Evolutionary conservation across 1,140 invertebrate genomes (phyloP).

Genomic region (Phymorhynchus buccinoides): DNA sequence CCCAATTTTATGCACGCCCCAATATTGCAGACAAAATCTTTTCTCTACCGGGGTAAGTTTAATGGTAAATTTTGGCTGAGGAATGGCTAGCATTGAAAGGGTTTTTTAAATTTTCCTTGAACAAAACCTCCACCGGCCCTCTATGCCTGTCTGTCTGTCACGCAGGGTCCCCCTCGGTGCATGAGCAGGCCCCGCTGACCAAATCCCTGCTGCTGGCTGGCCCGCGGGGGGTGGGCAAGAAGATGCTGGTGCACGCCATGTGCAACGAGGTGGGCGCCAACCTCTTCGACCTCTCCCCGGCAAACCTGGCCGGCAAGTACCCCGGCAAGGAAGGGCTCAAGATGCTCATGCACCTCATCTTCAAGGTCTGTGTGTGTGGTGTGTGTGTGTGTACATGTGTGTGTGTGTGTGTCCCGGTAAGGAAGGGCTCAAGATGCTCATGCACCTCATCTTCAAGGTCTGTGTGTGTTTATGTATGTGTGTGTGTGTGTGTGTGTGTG

Average conservation of each 20-base stretch:
- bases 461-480: not conserved
- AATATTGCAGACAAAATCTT: too few species aligned
- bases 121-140: too few species aligned
- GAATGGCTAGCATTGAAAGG: too few species aligned
- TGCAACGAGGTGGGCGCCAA: conserved; percentile 91
- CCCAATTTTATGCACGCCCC: too few species aligned
- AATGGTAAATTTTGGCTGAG: too few species aligned
- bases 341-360: conserved; percentile 89
- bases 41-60: too few species aligned
- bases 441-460: conserved; percentile 83
- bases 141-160: not conserved
- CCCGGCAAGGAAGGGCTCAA: conserved; percentile 94
- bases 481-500: too few species aligned
- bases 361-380: conserved; percentile 74
- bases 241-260: conserved; percentile 88
- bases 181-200: conserved; percentile 85
- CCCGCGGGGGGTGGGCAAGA: conserved; percentile 88
- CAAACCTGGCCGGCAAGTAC: conserved; percentile 87
- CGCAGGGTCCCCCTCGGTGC: conserved; percentile 81
- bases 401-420: conserved; percentile 96
- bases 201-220: conserved; percentile 90
- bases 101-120: too few species aligned
- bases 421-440: conserved; percentile 93
- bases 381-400: too few species aligned
- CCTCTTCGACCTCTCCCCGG: conserved; percentile 91